Evolutionary conservation across 2,113 vertebrate genomes (phyloP).

Genomic region (Odocoileus hemionus): DNA sequence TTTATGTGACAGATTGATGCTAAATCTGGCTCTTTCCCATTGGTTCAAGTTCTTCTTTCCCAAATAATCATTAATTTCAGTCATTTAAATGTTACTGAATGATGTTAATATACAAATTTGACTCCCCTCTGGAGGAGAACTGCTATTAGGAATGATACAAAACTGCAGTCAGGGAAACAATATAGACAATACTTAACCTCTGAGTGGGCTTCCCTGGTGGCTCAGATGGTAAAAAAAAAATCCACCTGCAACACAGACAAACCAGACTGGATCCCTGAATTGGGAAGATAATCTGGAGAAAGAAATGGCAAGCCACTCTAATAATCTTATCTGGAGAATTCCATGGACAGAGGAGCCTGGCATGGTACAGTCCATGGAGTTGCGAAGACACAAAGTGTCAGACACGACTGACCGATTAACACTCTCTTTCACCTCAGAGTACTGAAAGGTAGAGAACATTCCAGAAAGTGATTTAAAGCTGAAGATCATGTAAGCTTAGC

Average conservation of each 20-base stretch:
- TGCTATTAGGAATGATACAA: fast-evolving
- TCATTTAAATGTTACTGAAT: neutral
- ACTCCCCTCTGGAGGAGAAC: neutral
- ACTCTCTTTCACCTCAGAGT: neutral
- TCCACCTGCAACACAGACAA: neutral
- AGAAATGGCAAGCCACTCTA: neutral
- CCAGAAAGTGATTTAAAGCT: neutral
- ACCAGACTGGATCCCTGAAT: neutral
- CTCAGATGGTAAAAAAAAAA: neutral
- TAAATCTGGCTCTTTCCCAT: neutral
- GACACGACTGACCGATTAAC: fast-evolving
- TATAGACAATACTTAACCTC: neutral
- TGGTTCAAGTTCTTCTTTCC: neutral
- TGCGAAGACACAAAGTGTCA: neutral
- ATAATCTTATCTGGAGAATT: neutral
- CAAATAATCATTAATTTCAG: neutral
- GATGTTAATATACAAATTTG: neutral
- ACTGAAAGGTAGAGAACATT: neutral
- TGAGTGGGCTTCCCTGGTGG: neutral
- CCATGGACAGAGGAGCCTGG: neutral
- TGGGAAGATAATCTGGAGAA: neutral
- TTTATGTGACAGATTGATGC: neutral
- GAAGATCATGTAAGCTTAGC: neutral
- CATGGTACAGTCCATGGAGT: fast-evolving
- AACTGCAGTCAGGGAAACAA: neutral